Base-by-base conservation (phyloP, 2,113 vertebrate genomes). In the Datnioides undecimradiatus region DNA sequence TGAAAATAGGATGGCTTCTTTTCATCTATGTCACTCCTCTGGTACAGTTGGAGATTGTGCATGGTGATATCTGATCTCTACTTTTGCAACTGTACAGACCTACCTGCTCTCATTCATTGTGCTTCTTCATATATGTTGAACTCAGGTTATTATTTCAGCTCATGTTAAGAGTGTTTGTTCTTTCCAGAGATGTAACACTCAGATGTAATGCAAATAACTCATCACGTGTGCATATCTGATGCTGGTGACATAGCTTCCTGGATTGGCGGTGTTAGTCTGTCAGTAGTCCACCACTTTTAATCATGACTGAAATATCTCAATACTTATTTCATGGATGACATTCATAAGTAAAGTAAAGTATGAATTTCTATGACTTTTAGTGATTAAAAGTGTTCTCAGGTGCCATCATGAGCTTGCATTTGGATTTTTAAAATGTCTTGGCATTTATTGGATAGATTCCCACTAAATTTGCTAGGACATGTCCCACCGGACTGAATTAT, bases 1-100 rank as follows among this genome's bases (percentile, higher is more conserved):
- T 68, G 21, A 70, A 88, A 84, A 83, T 73, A 60, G 54, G 71
- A 79, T 58, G 66, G 59, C 23, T 45, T 66, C 27, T 62, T 38
- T 55, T 83, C 52, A 72, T 73, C 49, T 52, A 1, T 33, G 74
- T 66, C 77, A 59, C 60, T 66, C 25, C n/a, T 58, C 13, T 8
- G 17, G 31, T 71, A 65, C n/a, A 57, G 27, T 43, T 21, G 12
- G 31, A 72, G 43, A 31, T 43, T 73, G 29, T 71, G 55, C 4
- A 0, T 17, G 19, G 58, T 43, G 51, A 72, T 66, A 67, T 62
- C 17, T 27, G 58, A 75, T 57, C 31, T 27, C 16, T 36, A 3
- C 33, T 13, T 69, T 27, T 62, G 29, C 31, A 29, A 76, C 38
- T 70, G 2, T 36, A 29, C 55, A 23, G 33, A 70, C 25, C 5